Conservation (phyloP, 2,113 vertebrate genomes). For the Lutjanus erythropterus region DNA sequence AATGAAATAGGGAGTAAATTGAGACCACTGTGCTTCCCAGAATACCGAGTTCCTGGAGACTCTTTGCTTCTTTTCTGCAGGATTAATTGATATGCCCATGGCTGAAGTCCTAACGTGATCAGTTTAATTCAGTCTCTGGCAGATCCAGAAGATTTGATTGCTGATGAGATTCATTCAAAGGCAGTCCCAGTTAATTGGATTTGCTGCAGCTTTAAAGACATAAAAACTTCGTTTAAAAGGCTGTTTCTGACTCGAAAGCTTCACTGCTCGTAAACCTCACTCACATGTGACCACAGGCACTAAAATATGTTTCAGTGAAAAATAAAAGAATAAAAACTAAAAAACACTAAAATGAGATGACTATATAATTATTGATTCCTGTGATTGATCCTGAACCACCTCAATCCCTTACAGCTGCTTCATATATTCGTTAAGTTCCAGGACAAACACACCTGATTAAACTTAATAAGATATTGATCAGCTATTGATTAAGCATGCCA, state of each 20-base stretch:
- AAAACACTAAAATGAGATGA: not conserved
- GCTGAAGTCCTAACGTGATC: not conserved
- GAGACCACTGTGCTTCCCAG: slow-evolving; percentile 6
- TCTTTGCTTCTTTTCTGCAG: not conserved
- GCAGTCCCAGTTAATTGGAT: slow-evolving; percentile 30
- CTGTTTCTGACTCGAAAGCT: not conserved
- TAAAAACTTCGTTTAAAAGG: not conserved
- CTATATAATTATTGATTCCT: not conserved
- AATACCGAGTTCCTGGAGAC: slow-evolving; percentile 16
- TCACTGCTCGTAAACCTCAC: not conserved
- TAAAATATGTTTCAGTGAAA: no score
- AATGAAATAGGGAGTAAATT: not conserved
- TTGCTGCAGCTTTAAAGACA: slow-evolving; percentile 4
- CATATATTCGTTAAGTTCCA: not conserved
- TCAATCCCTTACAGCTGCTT: not conserved
- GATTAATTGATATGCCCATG: slow-evolving; percentile 29
- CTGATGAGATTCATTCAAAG: slow-evolving; percentile 41
- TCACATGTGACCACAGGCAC: not conserved
- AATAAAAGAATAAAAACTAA: not conserved
- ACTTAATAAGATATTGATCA: slow-evolving; percentile 36
- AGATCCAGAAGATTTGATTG: slow-evolving; percentile 15
- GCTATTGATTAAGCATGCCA: not conserved
- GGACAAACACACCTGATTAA: slow-evolving; percentile 22
- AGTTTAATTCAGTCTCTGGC: slow-evolving; percentile 31
- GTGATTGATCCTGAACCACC: not conserved